Conservation (phyloP, 2,797 vertebrate genomes). For the Poeciliopsis gracilis region DNA sequence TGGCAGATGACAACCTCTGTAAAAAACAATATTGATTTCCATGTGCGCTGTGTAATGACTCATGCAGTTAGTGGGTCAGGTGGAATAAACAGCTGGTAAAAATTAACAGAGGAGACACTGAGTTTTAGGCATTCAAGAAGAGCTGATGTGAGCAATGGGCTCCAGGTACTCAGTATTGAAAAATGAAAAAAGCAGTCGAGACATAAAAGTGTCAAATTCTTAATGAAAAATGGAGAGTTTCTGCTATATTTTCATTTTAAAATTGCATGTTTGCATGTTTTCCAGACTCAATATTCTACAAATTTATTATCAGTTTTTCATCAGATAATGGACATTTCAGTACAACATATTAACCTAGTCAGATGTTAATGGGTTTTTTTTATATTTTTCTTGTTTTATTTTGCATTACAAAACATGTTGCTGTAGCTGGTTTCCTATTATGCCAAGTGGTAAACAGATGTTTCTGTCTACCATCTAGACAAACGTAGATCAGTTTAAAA, state of each 20-base stretch:
- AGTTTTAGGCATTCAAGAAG: constrained; percentile 16
- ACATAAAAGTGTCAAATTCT: neutral
- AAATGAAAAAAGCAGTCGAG: constrained; percentile 1
- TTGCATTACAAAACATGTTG: neutral
- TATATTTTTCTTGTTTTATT: neutral
- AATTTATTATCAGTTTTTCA: neutral
- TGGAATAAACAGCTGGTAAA: constrained; percentile 41
- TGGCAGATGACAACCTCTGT: constrained; percentile 48
- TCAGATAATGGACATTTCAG: neutral
- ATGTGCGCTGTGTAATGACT: constrained; percentile 40
- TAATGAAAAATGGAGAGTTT: neutral
- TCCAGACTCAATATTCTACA: neutral
- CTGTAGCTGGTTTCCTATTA: neutral
- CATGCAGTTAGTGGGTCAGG: constrained; percentile 38
- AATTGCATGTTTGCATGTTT: neutral
- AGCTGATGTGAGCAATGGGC: constrained; percentile 12
- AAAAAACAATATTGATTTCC: constrained; percentile 60
- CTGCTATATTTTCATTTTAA: neutral
- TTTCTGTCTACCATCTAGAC: neutral
- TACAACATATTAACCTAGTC: neutral
- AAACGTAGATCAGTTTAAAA: neutral
- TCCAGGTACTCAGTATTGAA: neutral
- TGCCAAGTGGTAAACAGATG: neutral
- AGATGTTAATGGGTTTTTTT: neutral
- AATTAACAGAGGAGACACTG: constrained; percentile 43